phyloP scores from a whole-genome alignment of 2,888 invertebrate genomes.

The Drosophila silvestris region DNA sequence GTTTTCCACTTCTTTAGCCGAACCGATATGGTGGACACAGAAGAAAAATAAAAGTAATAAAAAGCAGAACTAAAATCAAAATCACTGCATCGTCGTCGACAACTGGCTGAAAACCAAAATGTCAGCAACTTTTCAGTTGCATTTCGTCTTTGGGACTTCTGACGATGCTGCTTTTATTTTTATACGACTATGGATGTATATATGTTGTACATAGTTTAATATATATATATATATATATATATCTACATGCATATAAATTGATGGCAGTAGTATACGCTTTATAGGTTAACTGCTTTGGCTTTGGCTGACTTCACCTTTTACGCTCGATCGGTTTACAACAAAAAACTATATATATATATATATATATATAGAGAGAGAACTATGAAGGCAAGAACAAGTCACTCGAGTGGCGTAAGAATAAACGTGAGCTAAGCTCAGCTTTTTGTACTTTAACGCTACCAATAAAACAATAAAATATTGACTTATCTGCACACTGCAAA shows the following conservation, averaged over 20 bases:
- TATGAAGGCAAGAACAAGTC: slow-evolving; percentile 17
- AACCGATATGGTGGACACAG: background rate
- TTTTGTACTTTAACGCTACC: slow-evolving; percentile 31
- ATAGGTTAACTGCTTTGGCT: slow-evolving; percentile 76
- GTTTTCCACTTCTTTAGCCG: slow-evolving; percentile 4
- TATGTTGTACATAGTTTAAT: slow-evolving; percentile 9
- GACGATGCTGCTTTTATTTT: slow-evolving; percentile 33
- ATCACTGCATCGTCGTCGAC: slow-evolving; percentile 51
- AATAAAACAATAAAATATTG: slow-evolving; percentile 68
- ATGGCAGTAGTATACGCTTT: slow-evolving; percentile 50
- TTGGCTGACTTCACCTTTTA: slow-evolving; percentile 75
- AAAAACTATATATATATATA: slow-evolving; percentile 6
- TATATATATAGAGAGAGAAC: slow-evolving; percentile 9
- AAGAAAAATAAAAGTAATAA: background rate
- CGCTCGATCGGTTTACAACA: slow-evolving; percentile 62
- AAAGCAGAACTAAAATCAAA: slow-evolving; percentile 17
- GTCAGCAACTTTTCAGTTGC: slow-evolving; percentile 72
- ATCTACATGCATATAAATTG: slow-evolving; percentile 17
- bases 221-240: slow-evolving; percentile 6
- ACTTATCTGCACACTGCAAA: slow-evolving; percentile 59
- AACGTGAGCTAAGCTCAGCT: slow-evolving; percentile 57
- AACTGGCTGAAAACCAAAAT: slow-evolving; percentile 65
- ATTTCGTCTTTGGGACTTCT: slow-evolving; percentile 40
- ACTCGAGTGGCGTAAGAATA: slow-evolving; percentile 52
- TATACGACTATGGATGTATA: slow-evolving; percentile 26